These are phyloP conservation scores for Heliconius aoede DNA, from an alignment of 2,888 invertebrate genomes.

Conservation along the genomic window DNA sequence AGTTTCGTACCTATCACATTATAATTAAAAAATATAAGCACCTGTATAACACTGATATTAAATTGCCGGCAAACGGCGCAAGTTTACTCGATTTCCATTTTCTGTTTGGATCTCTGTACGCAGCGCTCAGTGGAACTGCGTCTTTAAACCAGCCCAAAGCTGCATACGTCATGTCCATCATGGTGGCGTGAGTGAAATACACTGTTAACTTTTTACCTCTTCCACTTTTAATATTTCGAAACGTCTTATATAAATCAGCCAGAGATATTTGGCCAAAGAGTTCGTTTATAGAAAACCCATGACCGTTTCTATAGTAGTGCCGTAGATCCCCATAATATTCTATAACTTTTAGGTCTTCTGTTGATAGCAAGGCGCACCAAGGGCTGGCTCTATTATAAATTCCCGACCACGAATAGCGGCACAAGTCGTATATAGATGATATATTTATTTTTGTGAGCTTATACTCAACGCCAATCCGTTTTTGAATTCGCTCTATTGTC, in stretches of 20 bases:
- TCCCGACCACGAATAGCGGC: slow-evolving; percentile 89
- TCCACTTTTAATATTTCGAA: slow-evolving; percentile 67
- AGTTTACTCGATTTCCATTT: slow-evolving; percentile 87
- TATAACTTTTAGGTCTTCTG: slow-evolving; percentile 86
- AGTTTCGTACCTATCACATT: not conserved
- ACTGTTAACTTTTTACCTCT: slow-evolving; percentile 82
- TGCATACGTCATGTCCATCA: slow-evolving; percentile 85
- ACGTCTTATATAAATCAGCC: slow-evolving; percentile 85
- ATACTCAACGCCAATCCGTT: slow-evolving; percentile 73
- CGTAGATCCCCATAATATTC: slow-evolving; percentile 90
- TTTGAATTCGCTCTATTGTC: slow-evolving; percentile 77
- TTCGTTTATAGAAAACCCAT: slow-evolving; percentile 78
- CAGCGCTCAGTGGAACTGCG: slow-evolving; percentile 78
- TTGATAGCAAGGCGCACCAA: slow-evolving; percentile 91
- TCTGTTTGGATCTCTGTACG: slow-evolving; percentile 83
- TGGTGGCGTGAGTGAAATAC: slow-evolving; percentile 86
- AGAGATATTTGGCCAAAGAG: slow-evolving; percentile 87
- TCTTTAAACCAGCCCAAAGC: slow-evolving; percentile 88
- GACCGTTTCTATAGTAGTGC: slow-evolving; percentile 85
- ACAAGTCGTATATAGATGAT: slow-evolving; percentile 88
- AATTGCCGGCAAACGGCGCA: slow-evolving; percentile 87
- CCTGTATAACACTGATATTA: slow-evolving; percentile 88
- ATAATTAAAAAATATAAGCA: slow-evolving; percentile 62
- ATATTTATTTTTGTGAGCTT: slow-evolving; percentile 74
- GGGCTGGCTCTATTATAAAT: slow-evolving; percentile 79